Evolutionary conservation across 2,113 vertebrate species (phyloP).

Genomic region (Pitta sordida): DNA sequence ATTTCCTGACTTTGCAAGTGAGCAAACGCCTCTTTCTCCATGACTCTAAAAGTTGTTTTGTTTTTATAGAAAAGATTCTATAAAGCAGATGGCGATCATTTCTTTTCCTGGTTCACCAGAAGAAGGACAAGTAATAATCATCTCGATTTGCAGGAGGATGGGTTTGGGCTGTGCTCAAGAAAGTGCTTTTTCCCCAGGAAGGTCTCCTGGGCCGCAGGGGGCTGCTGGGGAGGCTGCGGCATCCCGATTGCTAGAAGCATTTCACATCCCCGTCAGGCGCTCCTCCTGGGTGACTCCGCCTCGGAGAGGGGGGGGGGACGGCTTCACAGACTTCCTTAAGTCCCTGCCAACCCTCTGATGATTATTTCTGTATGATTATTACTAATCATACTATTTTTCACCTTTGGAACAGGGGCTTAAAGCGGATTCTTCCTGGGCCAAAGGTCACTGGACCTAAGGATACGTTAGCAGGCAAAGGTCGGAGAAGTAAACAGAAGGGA

Average conservation of each 20-base stretch:
- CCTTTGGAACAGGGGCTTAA: not conserved
- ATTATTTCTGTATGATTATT: not conserved
- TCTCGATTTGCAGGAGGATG: not conserved
- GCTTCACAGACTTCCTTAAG: not conserved
- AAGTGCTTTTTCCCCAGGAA: not conserved
- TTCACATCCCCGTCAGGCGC: not conserved
- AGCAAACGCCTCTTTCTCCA: constrained; percentile 51
- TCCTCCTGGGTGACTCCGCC: not conserved
- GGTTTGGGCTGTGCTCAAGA: not conserved
- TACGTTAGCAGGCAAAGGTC: not conserved
- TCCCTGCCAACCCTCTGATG: not conserved
- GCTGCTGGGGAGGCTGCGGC: constrained; percentile 20
- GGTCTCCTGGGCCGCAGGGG: constrained; percentile 38
- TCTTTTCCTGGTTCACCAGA: not conserved
- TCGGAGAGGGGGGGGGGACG: not conserved
- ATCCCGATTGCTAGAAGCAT: not conserved
- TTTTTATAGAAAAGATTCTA: constrained; percentile 44
- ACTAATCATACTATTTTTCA: not conserved
- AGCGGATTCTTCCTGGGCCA: not conserved
- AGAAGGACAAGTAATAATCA: not conserved
- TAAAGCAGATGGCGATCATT: not conserved
- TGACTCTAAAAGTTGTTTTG: constrained; percentile 37
- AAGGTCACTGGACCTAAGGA: not conserved
- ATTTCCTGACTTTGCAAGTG: constrained; percentile 70
- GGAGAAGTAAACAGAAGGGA: not conserved